Percentiles rank a stretch among this genome's conserved stretches.
These are phyloP conservation scores for Pampus argenteus DNA, from an alignment of 2,797 vertebrate genomes.

Conservation along the genomic window DNA sequence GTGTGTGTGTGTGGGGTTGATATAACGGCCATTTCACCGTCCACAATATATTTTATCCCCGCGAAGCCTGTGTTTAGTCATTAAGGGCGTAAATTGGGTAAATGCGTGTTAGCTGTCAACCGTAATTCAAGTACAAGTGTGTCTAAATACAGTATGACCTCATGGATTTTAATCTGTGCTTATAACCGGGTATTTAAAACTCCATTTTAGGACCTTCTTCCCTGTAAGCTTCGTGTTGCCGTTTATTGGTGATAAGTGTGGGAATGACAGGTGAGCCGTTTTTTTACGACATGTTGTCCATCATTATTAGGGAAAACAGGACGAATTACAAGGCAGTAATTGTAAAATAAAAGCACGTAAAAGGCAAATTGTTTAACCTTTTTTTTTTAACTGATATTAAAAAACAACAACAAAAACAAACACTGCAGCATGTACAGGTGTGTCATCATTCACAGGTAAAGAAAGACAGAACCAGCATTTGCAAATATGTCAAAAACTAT, in stretches of 20 bases:
- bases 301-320: neutral
- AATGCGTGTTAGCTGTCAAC: slow-evolving; percentile 32
- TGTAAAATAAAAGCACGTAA: too few relatives aligned
- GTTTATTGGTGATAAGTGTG: neutral
- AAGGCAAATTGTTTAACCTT: too few relatives aligned
- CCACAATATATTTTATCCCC: slow-evolving; percentile 5
- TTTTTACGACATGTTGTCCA: neutral
- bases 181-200: neutral
- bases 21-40: slow-evolving; percentile 47
- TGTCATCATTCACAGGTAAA: neutral
- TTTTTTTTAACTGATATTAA: too few relatives aligned
- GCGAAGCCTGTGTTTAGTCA: slow-evolving; percentile 22
- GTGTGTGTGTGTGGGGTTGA: slow-evolving; percentile 2
- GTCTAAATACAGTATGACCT: slow-evolving; percentile 4
- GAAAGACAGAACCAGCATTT: too few relatives aligned
- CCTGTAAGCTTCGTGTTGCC: neutral
- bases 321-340: neutral
- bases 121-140: slow-evolving; percentile 22
- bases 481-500: neutral
- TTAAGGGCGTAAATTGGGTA: slow-evolving; percentile 44
- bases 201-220: neutral
- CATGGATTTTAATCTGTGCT: neutral
- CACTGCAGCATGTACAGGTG: neutral
- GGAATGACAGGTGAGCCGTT: neutral
- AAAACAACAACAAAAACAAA: too few relatives aligned